Conservation (phyloP, 2,113 vertebrate genomes). For the Cynocephalus volans region DNA sequence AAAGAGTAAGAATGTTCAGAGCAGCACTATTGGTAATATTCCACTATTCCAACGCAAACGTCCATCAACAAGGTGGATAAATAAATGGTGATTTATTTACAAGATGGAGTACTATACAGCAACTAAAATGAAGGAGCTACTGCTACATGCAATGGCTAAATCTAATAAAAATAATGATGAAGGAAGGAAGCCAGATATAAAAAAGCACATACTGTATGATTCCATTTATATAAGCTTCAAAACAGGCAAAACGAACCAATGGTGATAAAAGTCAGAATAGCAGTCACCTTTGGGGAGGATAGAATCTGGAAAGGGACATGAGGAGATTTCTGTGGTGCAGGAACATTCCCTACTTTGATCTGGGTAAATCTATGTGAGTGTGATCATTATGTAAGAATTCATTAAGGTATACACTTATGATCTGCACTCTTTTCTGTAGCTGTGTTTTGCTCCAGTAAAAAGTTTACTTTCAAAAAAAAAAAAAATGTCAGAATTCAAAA, state of each 20-base stretch:
- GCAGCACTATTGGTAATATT: neutral
- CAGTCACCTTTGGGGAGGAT: neutral
- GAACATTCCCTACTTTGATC: neutral
- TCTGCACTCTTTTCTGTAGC: neutral
- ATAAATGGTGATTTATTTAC: neutral
- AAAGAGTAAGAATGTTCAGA: conserved; percentile 1
- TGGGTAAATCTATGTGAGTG: neutral
- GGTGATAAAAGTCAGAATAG: neutral
- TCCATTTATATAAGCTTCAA: neutral
- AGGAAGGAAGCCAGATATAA: neutral
- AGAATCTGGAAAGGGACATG: neutral
- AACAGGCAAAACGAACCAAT: conserved; percentile 8
- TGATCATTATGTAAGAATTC: neutral
- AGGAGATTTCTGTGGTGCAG: neutral
- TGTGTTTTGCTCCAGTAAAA: neutral
- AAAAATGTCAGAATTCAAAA: neutral
- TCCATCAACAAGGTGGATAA: neutral
- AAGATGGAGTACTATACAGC: neutral
- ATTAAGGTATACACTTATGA: neutral
- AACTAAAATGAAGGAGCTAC: conserved; percentile 47
- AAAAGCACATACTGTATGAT: neutral
- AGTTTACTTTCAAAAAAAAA: neutral
- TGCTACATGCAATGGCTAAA: neutral
- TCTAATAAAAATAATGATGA: conserved; percentile 26
- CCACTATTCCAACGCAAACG: neutral